These are phyloP conservation scores for Octomys mimax DNA, from an alignment of 2,797 vertebrate species.

Conservation along the genomic window DNA sequence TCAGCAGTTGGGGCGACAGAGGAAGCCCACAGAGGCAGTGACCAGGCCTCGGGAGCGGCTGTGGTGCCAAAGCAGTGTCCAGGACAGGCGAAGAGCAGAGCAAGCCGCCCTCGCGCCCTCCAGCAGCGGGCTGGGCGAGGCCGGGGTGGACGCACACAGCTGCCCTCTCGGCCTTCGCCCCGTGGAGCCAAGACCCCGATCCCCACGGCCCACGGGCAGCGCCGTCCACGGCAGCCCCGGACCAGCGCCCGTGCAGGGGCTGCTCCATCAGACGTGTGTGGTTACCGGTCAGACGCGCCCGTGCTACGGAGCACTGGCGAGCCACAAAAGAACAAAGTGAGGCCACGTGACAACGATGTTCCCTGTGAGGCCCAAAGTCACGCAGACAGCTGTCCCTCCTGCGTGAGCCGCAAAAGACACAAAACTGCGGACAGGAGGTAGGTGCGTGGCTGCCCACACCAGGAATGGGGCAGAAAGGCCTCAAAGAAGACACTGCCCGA, in stretches of 20 bases:
- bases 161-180: neutral
- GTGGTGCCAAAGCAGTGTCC: neutral
- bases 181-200: neutral
- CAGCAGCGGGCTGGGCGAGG: too few species aligned
- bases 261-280: neutral
- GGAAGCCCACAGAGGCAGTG: neutral
- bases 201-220: neutral
- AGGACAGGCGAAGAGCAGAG: neutral
- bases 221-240: neutral
- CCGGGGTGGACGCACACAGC: neutral
- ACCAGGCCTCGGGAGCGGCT: neutral
- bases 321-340: neutral
- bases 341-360: too few species aligned
- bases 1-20: neutral
- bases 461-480: neutral
- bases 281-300: too few species aligned
- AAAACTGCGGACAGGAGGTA: neutral
- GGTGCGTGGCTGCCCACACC: neutral
- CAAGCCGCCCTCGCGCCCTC: neutral
- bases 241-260: neutral
- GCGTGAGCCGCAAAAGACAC: neutral
- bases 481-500: neutral
- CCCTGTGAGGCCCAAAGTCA: neutral
- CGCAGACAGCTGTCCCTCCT: too few species aligned
- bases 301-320: neutral